Conservation (phyloP, 2,797 vertebrate species). For the Anguilla anguilla region DNA sequence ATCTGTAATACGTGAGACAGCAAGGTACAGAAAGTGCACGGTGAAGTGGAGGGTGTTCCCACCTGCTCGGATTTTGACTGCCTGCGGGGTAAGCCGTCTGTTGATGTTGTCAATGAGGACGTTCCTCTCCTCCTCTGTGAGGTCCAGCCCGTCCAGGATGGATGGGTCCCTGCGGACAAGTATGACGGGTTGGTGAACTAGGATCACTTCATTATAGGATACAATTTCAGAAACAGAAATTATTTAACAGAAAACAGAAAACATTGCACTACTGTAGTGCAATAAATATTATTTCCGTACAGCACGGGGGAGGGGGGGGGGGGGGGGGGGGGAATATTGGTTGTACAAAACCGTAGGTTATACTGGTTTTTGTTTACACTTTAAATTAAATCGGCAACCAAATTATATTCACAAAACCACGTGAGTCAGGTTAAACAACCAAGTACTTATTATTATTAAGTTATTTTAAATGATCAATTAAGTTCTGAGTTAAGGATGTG, state of each 20-base stretch:
- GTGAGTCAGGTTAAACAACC: neutral
- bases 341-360: too few species aligned
- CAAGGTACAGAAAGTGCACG: too few species aligned
- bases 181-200: neutral
- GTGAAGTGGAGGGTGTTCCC: constrained; percentile 3
- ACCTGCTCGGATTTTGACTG: constrained; percentile 98
- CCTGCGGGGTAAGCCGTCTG: constrained; percentile 90
- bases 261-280: neutral
- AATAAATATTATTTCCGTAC: too few species aligned
- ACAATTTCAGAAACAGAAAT: neutral
- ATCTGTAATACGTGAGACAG: too few species aligned
- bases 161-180: constrained; percentile 81
- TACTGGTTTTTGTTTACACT: too few species aligned
- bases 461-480: neutral
- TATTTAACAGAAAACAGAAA: too few species aligned
- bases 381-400: neutral
- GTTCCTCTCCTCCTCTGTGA: constrained; percentile 87
- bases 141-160: constrained; percentile 90
- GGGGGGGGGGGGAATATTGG: too few species aligned
- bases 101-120: constrained; percentile 98
- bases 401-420: neutral
- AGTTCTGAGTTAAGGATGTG: neutral
- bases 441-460: neutral
- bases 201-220: neutral
- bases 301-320: too few species aligned